Evolutionary conservation across 2,888 invertebrate species (phyloP), one percentile per base, ranked within the genome.

Genomic region (Incurvaria masculella): DNA sequence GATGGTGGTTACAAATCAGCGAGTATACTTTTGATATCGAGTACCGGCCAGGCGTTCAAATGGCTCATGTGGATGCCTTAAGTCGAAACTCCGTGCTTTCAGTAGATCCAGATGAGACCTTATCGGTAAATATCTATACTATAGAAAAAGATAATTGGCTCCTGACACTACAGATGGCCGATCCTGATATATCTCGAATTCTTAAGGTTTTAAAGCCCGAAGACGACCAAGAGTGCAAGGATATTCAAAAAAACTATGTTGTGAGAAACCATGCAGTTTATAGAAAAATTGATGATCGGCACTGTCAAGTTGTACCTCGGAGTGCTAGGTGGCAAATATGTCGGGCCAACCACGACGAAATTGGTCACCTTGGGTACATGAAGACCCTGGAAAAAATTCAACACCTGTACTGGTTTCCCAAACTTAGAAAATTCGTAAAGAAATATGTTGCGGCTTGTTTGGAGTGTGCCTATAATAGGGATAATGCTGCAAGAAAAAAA

Each of bases 361-460:
- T 60, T 10, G 66, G 66, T 8, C 66, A 72, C 51, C 61, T 67
- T 49, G 63, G 59, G 2, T 20, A 59, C 2, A 61, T 63, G 3
- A 65, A 63, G 45, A 66, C 63, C 1, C 16, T 64, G 2, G 52
- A 58, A 10, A 53, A 54, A 44, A 49, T 69, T 14, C 45, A 51
- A 27, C 47, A 59, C 40, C 53, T 56, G 16, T 74, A 66, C 53
- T 72, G 67, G 66, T 72, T 72, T 45, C 61, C 62, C 0, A 56
- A 59, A 5, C 64, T 70, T 64, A 53, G 55, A 23, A 47, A 54
- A 2, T 67, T 64, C 42, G 61, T 68, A 1, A 59, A 61, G 44
- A 59, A 65, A 47, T 69, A 73, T 51, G 64, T 72, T 3, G 49
- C 42, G 1, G 58, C 64, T 6, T 72, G 70, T 51, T 53, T 72